Evolutionary conservation across 2,797 vertebrate species (phyloP).

Genomic region (Odontamblyopus lacepedii): DNA sequence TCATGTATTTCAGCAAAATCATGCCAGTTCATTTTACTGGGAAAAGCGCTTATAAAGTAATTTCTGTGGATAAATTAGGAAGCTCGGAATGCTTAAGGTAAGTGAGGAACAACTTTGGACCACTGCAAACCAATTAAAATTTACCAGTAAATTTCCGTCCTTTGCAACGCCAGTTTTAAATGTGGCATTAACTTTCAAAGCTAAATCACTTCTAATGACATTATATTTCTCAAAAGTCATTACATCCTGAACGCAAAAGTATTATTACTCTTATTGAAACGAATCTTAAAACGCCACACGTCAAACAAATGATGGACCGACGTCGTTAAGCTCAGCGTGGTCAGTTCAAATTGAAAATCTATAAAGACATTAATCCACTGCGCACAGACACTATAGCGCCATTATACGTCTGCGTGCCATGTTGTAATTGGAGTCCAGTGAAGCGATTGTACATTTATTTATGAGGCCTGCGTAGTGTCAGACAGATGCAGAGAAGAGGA

Average conservation of each 20-base stretch:
- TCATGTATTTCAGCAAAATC: no score
- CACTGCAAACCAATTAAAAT: no score
- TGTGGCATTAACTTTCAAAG: slow-evolving; percentile 2
- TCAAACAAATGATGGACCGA: not conserved
- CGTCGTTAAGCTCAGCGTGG: not conserved
- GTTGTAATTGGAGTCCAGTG: not conserved
- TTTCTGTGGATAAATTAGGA: no score
- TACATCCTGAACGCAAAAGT: not conserved
- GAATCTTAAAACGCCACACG: not conserved
- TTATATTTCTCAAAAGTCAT: not conserved
- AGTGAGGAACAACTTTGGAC: no score
- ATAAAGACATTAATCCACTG: no score
- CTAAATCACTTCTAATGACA: not conserved
- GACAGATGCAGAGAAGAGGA: not conserved
- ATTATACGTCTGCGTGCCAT: not conserved
- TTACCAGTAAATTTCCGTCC: not conserved
- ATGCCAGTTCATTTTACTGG: no score
- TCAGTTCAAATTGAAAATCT: not conserved
- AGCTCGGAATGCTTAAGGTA: no score
- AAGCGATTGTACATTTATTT: slow-evolving; percentile 2
- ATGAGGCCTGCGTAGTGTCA: not conserved
- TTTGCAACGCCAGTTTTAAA: not conserved
- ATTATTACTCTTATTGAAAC: not conserved
- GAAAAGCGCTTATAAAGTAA: no score
- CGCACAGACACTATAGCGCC: not conserved